phyloP scores from a whole-genome alignment of 2,797 vertebrate genomes.

The Catamblyrhynchus diadema region DNA sequence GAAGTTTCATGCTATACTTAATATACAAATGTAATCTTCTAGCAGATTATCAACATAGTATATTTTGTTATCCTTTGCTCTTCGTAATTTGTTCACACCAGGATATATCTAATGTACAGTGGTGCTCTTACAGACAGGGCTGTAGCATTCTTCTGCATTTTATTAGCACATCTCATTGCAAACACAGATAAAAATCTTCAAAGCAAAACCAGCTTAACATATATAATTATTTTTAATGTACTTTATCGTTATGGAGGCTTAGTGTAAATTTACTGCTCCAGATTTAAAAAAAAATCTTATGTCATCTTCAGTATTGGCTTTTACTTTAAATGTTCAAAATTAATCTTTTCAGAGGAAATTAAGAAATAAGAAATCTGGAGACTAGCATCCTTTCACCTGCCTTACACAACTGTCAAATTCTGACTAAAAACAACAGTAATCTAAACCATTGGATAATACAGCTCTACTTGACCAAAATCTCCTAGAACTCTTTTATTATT shows the following conservation, averaged over 20 bases:
- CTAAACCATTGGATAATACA: background rate
- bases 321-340: background rate
- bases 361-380: background rate
- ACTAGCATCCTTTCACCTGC: background rate
- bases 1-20: slow-evolving; percentile 64
- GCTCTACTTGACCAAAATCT: background rate
- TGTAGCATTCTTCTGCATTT: background rate
- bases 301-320: background rate
- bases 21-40: slow-evolving; percentile 70
- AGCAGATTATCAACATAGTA: slow-evolving; percentile 57
- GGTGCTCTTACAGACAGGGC: background rate
- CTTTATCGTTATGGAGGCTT: background rate
- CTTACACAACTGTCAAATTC: background rate
- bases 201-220: background rate
- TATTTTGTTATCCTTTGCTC: slow-evolving; percentile 64
- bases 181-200: background rate
- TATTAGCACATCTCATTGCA: background rate
- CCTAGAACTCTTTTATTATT: background rate
- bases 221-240: background rate
- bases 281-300: background rate
- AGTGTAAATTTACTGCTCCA: background rate
- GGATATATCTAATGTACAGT: background rate
- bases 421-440: background rate
- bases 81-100: slow-evolving; percentile 58
- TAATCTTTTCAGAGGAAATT: background rate